Conservation (phyloP, 1,140 invertebrate genomes). For the Manduca sexta region DNA sequence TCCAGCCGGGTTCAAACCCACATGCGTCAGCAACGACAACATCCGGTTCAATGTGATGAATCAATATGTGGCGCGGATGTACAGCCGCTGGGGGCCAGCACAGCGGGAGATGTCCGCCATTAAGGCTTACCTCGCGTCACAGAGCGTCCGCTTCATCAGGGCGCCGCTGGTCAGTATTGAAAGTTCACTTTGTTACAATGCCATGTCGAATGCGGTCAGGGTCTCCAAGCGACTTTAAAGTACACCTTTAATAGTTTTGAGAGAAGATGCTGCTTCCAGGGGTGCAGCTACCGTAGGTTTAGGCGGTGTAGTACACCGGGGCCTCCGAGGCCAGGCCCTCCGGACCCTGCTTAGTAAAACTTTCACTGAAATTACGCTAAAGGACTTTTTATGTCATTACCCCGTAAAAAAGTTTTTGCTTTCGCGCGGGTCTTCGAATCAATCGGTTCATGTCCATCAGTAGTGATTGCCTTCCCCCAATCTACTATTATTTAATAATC, state of each 20-base stretch:
- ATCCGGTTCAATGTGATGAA: conserved; percentile 93
- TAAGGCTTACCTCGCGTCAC: conserved; percentile 85
- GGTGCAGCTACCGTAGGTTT: too few relatives aligned
- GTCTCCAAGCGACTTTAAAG: not conserved
- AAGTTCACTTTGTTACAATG: not conserved
- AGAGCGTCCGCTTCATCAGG: conserved; percentile 83
- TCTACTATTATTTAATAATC: too few relatives aligned
- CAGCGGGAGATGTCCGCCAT: conserved; percentile 91
- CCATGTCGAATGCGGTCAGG: not conserved
- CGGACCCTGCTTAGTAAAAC: not conserved
- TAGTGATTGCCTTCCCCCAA: too few relatives aligned
- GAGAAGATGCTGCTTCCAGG: too few relatives aligned
- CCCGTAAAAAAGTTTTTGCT: too few relatives aligned
- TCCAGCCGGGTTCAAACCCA: conserved; percentile 89
- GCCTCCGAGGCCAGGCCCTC: not conserved
- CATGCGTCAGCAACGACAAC: conserved; percentile 89
- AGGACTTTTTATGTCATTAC: too few relatives aligned
- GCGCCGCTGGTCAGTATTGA: conserved; percentile 79
- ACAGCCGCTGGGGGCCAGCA: conserved; percentile 92
- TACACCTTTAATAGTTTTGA: not conserved
- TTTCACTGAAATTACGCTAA: too few relatives aligned
- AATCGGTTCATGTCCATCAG: too few relatives aligned
- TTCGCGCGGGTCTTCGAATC: too few relatives aligned
- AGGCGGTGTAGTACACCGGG: not conserved
- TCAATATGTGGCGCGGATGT: conserved; percentile 93